phyloP scores from a whole-genome alignment of 2,888 invertebrate species.

The Yponomeuta malinellus region DNA sequence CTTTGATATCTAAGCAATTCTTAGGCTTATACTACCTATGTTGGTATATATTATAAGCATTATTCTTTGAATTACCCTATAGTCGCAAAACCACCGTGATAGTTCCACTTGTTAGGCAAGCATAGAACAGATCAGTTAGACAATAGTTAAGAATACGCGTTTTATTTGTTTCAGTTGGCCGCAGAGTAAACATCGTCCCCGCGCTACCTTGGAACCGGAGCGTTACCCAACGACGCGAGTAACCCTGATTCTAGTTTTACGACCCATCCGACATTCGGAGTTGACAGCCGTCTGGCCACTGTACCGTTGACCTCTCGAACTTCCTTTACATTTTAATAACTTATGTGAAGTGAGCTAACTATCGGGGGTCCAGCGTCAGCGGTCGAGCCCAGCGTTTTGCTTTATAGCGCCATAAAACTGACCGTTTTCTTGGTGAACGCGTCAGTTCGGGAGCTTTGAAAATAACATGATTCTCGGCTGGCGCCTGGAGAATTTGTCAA shows the following conservation, averaged over 20 bases:
- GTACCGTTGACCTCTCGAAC: constrained; percentile 9
- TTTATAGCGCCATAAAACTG: constrained; percentile 8
- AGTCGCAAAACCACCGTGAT: too few species aligned
- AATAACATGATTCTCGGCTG: not conserved
- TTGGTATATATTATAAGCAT: too few species aligned
- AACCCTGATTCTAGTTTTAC: constrained; percentile 39
- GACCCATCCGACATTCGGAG: constrained; percentile 29
- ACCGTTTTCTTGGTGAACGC: not conserved
- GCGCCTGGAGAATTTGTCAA: not conserved
- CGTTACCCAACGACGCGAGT: constrained; percentile 18
- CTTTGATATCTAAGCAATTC: too few species aligned
- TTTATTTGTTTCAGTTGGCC: constrained; percentile 5
- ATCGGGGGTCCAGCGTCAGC: not conserved
- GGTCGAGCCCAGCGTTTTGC: constrained; percentile 5
- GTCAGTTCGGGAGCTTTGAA: not conserved
- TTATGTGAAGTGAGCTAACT: not conserved
- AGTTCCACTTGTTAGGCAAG: too few species aligned
- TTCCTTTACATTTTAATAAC: not conserved
- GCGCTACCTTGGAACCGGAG: constrained; percentile 28
- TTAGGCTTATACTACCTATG: too few species aligned
- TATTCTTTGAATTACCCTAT: too few species aligned
- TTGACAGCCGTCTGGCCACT: constrained; percentile 15
- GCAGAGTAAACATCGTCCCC: constrained; percentile 18
- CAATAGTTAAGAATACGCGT: not conserved
- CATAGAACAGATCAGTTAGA: not conserved